Evolutionary conservation across 2,797 vertebrate genomes (phyloP).

Genomic region (Tokudaia muenninki): DNA sequence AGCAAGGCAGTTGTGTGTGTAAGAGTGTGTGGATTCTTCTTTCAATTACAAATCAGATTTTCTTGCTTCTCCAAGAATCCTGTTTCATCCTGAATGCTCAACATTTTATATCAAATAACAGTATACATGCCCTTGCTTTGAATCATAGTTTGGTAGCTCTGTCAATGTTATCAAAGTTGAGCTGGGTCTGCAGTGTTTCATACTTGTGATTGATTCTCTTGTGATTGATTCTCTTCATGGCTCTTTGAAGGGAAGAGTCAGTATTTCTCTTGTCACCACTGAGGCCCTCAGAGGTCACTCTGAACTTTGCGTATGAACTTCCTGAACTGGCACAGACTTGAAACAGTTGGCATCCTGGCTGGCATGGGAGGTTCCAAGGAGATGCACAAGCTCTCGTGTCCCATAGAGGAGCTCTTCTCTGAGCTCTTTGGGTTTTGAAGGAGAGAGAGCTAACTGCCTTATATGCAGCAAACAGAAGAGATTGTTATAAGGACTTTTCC

Average conservation of each 20-base stretch:
- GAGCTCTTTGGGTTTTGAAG: neutral
- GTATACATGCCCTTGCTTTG: neutral
- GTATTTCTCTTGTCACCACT: neutral
- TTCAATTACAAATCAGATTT: neutral
- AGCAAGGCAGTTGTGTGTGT: neutral
- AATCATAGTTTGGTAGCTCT: neutral
- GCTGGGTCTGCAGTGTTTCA: neutral
- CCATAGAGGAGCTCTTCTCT: too few species aligned
- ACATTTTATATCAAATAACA: neutral
- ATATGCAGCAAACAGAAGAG: neutral
- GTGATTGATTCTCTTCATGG: neutral
- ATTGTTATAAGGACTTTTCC: neutral
- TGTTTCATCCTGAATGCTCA: neutral
- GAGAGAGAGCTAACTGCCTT: neutral
- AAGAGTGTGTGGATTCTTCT: neutral
- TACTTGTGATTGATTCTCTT: neutral
- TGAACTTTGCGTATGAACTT: neutral
- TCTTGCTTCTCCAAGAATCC: neutral
- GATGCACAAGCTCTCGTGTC: neutral
- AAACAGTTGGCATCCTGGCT: neutral
- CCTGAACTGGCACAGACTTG: neutral
- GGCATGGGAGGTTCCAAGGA: neutral
- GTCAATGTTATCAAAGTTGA: neutral
- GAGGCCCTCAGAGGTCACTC: neutral
- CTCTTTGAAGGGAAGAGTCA: neutral